These are phyloP conservation scores for Apocheima hispidaria DNA, from an alignment of 2,888 invertebrate species.

Conservation along the genomic window DNA sequence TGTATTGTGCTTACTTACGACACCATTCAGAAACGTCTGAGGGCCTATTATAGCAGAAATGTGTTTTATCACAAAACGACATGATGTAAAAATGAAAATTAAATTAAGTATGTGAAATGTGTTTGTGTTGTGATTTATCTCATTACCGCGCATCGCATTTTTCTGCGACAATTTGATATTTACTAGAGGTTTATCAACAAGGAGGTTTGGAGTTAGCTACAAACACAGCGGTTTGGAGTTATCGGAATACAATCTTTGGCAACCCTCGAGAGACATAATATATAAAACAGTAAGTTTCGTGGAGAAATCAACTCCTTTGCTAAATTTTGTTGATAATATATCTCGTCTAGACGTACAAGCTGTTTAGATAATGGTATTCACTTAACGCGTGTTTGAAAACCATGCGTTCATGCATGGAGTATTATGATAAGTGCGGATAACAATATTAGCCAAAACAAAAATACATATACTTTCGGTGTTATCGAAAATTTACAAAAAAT, in stretches of 20 bases:
- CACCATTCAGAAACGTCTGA: background rate
- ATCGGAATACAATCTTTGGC: too few species aligned
- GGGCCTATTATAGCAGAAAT: too few species aligned
- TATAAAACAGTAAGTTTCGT: background rate
- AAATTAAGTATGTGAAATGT: too few species aligned
- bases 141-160: too few species aligned
- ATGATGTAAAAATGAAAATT: too few species aligned
- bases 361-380: background rate
- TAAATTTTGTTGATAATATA: background rate
- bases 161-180: too few species aligned
- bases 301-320: background rate
- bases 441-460: background rate
- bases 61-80: too few species aligned
- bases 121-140: too few species aligned
- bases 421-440: background rate
- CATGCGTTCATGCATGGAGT: conserved; percentile 1
- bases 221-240: too few species aligned
- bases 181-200: too few species aligned
- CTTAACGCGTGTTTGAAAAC: background rate
- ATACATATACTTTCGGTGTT: background rate
- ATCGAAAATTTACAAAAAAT: background rate
- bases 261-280: too few species aligned
- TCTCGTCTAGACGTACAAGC: background rate
- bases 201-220: too few species aligned
- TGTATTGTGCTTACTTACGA: background rate